Percentiles rank a stretch among this genome's conserved stretches.
phyloP scores from a whole-genome alignment of 2,888 invertebrate genomes.

The Chrysomela aeneicollis region DNA sequence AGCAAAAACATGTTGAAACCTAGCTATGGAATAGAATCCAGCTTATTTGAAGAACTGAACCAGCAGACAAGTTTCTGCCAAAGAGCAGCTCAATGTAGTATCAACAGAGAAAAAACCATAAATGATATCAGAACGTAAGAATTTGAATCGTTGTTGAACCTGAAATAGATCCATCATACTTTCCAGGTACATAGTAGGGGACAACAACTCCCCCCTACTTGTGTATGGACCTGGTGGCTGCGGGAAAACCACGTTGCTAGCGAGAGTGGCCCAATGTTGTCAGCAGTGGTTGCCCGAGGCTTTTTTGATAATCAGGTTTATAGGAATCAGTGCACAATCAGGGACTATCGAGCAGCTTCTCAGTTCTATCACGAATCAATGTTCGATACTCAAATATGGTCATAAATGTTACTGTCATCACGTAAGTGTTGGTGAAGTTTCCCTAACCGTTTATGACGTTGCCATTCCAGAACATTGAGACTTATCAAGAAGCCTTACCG shows the following conservation, averaged over 20 bases:
- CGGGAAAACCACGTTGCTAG: conserved; percentile 83
- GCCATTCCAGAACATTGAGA: conserved; percentile 71
- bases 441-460: neutral
- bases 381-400: conserved; percentile 74
- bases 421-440: conserved; percentile 58
- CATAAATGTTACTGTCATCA: conserved; percentile 70
- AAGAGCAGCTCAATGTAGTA: conserved; percentile 73
- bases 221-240: conserved; percentile 82
- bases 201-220: conserved; percentile 71
- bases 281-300: conserved; percentile 72
- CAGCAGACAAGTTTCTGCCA: conserved; percentile 78
- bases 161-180: neutral
- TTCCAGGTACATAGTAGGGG: conserved; percentile 71
- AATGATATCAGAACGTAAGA: conserved; percentile 72
- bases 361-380: conserved; percentile 79
- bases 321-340: conserved; percentile 72
- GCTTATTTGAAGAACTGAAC: conserved; percentile 73
- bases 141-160: neutral
- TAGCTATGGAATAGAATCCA: conserved; percentile 70
- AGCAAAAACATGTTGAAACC: conserved; percentile 66
- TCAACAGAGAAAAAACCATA: conserved; percentile 74
- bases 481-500: conserved; percentile 71
- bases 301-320: conserved; percentile 66
- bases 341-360: conserved; percentile 75
- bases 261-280: conserved; percentile 74